phyloP scores from a whole-genome alignment of 2,888 invertebrate genomes.

The Catocala nupta region DNA sequence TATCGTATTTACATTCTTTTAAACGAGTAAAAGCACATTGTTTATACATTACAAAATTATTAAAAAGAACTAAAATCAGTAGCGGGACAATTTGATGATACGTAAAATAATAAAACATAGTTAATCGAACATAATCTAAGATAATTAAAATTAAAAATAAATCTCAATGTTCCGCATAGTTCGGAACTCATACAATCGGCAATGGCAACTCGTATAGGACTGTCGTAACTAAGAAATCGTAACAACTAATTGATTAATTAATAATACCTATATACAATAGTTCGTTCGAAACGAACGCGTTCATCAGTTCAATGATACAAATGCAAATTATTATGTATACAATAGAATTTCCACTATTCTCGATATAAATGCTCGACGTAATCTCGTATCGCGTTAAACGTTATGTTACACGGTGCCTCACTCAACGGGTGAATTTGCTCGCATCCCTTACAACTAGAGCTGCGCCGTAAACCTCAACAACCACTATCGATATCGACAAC shows the following conservation, averaged over 20 bases:
- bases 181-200: conserved; percentile 60
- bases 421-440: conserved; percentile 81
- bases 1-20: conserved; percentile 87
- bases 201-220: conserved; percentile 77
- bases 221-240: conserved; percentile 63
- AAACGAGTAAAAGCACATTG: conserved; percentile 86
- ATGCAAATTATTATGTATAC: conserved; percentile 69
- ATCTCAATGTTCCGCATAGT: conserved; percentile 67
- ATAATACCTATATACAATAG: conserved; percentile 52
- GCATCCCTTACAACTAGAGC: conserved; percentile 46
- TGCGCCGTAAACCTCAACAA: conserved; percentile 30
- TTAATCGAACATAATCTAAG: conserved; percentile 67
- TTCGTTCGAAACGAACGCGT: conserved; percentile 46
- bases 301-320: conserved; percentile 54
- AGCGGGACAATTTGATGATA: conserved; percentile 71
- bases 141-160: conserved; percentile 70
- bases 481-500: conserved; percentile 5
- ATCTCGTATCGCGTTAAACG: conserved; percentile 59
- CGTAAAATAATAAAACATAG: conserved; percentile 68
- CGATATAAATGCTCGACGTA: conserved; percentile 75
- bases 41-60: conserved; percentile 77
- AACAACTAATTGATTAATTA: conserved; percentile 58
- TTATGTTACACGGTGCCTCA: conserved; percentile 74
- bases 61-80: conserved; percentile 63
- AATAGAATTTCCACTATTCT: conserved; percentile 66